phyloP scores from a whole-genome alignment of 1,140 invertebrate genomes.

The Whitmania pigra region DNA sequence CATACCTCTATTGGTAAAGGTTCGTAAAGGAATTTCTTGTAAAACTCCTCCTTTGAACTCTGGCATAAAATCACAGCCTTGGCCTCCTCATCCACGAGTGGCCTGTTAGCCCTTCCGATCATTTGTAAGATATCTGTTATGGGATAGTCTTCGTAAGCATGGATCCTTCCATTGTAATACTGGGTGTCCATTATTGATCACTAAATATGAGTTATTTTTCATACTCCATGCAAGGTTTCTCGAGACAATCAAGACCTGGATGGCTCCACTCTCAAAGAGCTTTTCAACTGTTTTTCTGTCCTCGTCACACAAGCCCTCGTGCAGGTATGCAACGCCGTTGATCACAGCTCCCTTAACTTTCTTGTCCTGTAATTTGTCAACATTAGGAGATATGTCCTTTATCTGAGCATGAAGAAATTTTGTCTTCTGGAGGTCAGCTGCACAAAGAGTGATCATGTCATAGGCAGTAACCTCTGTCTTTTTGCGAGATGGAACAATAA shows the following conservation, averaged over 20 bases:
- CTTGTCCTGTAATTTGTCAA: constrained; percentile 74
- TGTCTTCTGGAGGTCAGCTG: constrained; percentile 68
- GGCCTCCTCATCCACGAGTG: constrained; percentile 71
- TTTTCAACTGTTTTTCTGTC: constrained; percentile 82
- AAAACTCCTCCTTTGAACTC: constrained; percentile 93
- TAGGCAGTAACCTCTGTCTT: constrained; percentile 85
- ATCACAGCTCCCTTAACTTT: constrained; percentile 42
- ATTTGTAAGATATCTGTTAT: constrained; percentile 94
- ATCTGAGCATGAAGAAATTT: constrained; percentile 65
- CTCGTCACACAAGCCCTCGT: constrained; percentile 72
- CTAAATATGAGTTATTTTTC: constrained; percentile 73
- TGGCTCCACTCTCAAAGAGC: constrained; percentile 78
- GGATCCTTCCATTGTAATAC: constrained; percentile 79
- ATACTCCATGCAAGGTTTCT: constrained; percentile 82
- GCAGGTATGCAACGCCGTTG: constrained; percentile 90
- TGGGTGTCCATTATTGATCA: constrained; percentile 96
- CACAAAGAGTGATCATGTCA: constrained; percentile 81
- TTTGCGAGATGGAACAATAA: constrained; percentile 78
- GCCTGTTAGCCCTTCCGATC: constrained; percentile 66
- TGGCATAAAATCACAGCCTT: constrained; percentile 95
- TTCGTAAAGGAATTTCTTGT: constrained; percentile 95
- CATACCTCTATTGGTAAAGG: constrained; percentile 81
- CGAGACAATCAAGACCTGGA: constrained; percentile 81
- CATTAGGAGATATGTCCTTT: constrained; percentile 71
- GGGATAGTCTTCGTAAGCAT: constrained; percentile 83